These are phyloP conservation scores for Lophotriccus pileatus DNA, from an alignment of 2,797 vertebrate species.

Conservation along the genomic window DNA sequence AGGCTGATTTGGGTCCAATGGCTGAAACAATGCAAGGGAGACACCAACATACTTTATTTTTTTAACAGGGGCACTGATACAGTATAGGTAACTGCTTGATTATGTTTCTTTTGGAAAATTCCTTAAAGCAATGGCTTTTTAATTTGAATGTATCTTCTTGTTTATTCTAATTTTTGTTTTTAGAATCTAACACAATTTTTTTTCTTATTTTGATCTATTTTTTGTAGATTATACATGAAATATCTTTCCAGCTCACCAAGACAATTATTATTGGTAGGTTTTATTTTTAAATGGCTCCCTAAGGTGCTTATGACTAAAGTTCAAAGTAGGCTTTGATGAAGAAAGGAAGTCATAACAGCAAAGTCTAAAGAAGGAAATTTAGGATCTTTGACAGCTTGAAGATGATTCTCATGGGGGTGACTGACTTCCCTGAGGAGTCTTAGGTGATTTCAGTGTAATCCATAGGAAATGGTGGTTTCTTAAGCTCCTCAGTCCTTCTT, in stretches of 20 bases:
- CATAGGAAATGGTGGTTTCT: neutral
- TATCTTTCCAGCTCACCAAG: neutral
- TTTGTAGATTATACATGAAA: neutral
- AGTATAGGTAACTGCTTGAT: neutral
- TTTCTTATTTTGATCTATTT: neutral
- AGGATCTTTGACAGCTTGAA: neutral
- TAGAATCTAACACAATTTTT: neutral
- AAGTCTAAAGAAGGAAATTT: neutral
- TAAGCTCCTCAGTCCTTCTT: neutral
- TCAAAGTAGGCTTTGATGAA: neutral
- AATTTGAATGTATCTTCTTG: neutral
- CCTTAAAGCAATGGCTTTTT: neutral
- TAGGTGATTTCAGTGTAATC: neutral
- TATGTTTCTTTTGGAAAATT: neutral
- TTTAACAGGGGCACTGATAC: neutral
- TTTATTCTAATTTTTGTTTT: neutral
- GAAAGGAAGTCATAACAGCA: neutral
- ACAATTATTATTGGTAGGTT: neutral
- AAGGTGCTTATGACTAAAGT: neutral
- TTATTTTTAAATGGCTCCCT: neutral
- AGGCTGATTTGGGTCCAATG: neutral
- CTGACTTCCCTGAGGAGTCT: neutral
- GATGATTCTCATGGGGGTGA: neutral
- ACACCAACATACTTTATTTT: neutral
- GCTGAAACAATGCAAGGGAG: neutral